phyloP scores from a whole-genome alignment of 2,113 vertebrate genomes.

The Zosterops japonicus region DNA sequence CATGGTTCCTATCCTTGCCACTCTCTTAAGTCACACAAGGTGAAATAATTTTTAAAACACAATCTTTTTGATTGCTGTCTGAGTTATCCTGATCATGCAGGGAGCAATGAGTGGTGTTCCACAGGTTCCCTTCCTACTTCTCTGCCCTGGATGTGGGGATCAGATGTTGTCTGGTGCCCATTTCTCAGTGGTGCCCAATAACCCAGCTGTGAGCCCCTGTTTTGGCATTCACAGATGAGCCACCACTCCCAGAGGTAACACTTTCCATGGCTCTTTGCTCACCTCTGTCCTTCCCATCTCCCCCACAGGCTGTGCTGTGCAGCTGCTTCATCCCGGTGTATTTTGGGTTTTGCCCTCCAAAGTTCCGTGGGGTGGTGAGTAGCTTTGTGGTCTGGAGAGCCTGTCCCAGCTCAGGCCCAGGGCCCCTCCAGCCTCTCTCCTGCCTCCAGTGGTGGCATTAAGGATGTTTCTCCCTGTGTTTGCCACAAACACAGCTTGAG shows the following conservation, averaged over 20 bases:
- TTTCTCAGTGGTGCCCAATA: not conserved
- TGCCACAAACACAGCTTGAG: not conserved
- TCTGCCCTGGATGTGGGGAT: not conserved
- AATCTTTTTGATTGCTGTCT: not conserved
- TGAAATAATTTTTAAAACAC: too few relatives aligned
- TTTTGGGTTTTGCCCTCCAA: conserved; percentile 70
- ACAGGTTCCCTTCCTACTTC: not conserved
- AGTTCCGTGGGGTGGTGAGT: conserved; percentile 54
- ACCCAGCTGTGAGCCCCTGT: not conserved
- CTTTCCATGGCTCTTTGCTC: not conserved
- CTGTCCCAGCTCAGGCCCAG: not conserved
- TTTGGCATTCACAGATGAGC: not conserved
- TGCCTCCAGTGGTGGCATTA: not conserved
- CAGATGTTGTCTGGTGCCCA: not conserved
- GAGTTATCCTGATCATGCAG: not conserved
- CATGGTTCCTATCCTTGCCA: too few relatives aligned
- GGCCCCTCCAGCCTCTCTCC: too few relatives aligned
- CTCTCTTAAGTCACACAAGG: too few relatives aligned
- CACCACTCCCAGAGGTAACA: not conserved
- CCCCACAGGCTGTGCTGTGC: conserved; percentile 72
- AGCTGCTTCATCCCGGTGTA: conserved; percentile 81
- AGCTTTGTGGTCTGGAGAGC: not conserved
- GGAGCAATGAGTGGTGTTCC: too few relatives aligned
- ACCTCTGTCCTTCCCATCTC: not conserved
- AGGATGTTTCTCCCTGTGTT: rapidly evolving